A percentile compares a stretch with the other conserved stretches of the same genome.
Evolutionary conservation across 2,797 vertebrate species (phyloP).

Genomic region (Lindbergichthys nudifrons): DNA sequence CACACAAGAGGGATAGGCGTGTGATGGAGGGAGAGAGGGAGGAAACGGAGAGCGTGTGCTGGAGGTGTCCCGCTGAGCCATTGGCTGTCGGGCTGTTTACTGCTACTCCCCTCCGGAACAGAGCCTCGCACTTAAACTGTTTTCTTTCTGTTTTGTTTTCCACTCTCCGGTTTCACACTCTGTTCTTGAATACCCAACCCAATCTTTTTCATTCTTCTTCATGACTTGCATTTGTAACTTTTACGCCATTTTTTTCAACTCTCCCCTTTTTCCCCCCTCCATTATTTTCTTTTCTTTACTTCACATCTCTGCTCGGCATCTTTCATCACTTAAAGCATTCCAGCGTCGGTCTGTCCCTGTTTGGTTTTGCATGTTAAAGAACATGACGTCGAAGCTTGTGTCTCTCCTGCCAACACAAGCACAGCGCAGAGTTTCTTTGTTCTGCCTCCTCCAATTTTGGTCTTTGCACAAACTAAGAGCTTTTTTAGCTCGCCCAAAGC

Average conservation of each 20-base stretch:
- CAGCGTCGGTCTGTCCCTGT: slow-evolving; percentile 38
- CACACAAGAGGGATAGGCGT: slow-evolving; percentile 35
- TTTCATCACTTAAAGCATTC: slow-evolving; percentile 48
- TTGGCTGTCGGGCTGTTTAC: slow-evolving; percentile 62
- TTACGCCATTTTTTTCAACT: background rate
- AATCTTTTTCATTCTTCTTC: background rate
- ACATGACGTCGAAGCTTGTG: slow-evolving; percentile 36
- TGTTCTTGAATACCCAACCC: background rate
- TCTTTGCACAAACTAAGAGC: slow-evolving; percentile 29
- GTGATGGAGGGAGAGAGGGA: slow-evolving; percentile 38
- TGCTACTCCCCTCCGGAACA: slow-evolving; percentile 62
- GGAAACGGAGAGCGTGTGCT: slow-evolving; percentile 27
- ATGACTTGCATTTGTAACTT: background rate
- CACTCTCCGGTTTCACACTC: slow-evolving; percentile 5
- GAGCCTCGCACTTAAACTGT: slow-evolving; percentile 15
- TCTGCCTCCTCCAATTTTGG: slow-evolving; percentile 55
- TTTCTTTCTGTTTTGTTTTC: slow-evolving; percentile 28
- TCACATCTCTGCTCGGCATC: slow-evolving; percentile 33
- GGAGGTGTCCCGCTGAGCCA: slow-evolving; percentile 34
- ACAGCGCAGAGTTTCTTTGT: slow-evolving; percentile 49
- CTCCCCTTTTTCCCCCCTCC: background rate
- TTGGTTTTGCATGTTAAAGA: slow-evolving; percentile 56
- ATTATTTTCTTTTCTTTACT: slow-evolving; percentile 1
- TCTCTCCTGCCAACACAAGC: slow-evolving; percentile 56
- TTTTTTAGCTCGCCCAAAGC: slow-evolving; percentile 26